Evolutionary conservation across 2,888 invertebrate species (phyloP), one percentile per base, ranked within the genome.

Genomic region (Acleris cristana): DNA sequence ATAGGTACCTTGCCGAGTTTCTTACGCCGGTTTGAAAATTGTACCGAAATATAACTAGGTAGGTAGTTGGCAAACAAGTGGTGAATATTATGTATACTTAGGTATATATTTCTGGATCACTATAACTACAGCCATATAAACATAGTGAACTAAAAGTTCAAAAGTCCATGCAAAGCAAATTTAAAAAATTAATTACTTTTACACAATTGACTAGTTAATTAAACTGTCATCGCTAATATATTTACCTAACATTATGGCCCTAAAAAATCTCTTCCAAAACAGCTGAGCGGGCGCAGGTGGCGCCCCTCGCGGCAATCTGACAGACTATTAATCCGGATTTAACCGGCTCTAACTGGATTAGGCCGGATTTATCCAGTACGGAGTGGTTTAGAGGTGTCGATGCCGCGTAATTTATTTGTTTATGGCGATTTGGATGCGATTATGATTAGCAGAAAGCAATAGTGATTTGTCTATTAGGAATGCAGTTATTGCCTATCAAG

Each of bases 251-350:
- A 18, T 58, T 48, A 21, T 21, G 10, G 26, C 55, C 65, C 74
- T 74, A 72, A 74, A 60, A 71, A 70, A 71, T 69, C 56, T 69
- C 14, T 40, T 40, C 40, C 40, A 40, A 72, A 71, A 72, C 67
- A 73, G 74, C 76, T 75, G 71, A 61, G 59, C 71, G 73, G 76
- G 84, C 86, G 79, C 91, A 91, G 91, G 91, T 90, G 91, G 75
- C 72, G 69, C 89, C 89, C 88, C 89, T 74, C 73, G 81, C 84
- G 85, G 76, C 86, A 84, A 90, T 90, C 89, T 90, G 90, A 90
- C 90, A 89, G 90, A 92, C 92, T 86, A 92, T 92, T 92, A 90
- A 91, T 92, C 84, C 90, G 88, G 89, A 88, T 90, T 88, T 87
- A 81, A 80, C 80, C 75, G 80, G 85, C 76, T 82, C 79, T 75